Percentiles rank a stretch among this genome's conserved stretches.
These are phyloP conservation scores for Acanthoscelides obtectus DNA, from an alignment of 2,888 invertebrate genomes.

Conservation along the genomic window DNA sequence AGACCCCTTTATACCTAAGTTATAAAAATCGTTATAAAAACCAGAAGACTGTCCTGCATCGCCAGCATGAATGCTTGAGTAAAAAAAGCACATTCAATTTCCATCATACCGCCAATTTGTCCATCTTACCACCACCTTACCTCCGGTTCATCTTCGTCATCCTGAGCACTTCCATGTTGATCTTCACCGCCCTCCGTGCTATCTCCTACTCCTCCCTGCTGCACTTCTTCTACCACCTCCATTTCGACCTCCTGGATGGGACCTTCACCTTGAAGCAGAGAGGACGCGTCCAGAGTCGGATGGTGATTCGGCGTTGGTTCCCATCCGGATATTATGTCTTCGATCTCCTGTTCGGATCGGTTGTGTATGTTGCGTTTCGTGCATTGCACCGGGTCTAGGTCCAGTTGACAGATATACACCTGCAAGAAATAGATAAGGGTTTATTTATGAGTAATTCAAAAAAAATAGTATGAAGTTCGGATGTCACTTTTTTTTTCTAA, in stretches of 20 bases:
- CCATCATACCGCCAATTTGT: not conserved
- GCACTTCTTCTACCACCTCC: slow-evolving; percentile 56
- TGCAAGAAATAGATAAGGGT: slow-evolving; percentile 39
- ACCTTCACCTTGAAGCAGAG: slow-evolving; percentile 72
- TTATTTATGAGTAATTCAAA: too few relatives aligned
- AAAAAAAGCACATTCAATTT: not conserved
- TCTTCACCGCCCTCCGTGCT: not conserved
- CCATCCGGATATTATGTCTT: slow-evolving; percentile 66
- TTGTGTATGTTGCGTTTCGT: slow-evolving; percentile 81
- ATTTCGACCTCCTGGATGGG: slow-evolving; percentile 81
- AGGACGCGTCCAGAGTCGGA: slow-evolving; percentile 74
- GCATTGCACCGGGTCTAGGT: slow-evolving; percentile 73
- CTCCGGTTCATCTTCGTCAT: not conserved
- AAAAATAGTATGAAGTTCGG: too few relatives aligned
- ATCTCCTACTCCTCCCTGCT: slow-evolving; percentile 41
- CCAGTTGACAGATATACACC: slow-evolving; percentile 90
- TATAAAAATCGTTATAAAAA: too few relatives aligned
- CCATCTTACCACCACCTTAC: slow-evolving; percentile 1
- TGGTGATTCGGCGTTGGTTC: slow-evolving; percentile 77
- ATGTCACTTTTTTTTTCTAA: too few relatives aligned
- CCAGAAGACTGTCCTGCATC: too few relatives aligned
- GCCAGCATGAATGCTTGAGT: too few relatives aligned
- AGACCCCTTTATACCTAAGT: too few relatives aligned
- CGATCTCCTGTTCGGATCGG: slow-evolving; percentile 72
- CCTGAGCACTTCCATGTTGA: not conserved